Percentiles rank a stretch among this genome's conserved stretches.
phyloP scores from a whole-genome alignment of 1,140 invertebrate genomes.

The Megalonaias nervosa region DNA sequence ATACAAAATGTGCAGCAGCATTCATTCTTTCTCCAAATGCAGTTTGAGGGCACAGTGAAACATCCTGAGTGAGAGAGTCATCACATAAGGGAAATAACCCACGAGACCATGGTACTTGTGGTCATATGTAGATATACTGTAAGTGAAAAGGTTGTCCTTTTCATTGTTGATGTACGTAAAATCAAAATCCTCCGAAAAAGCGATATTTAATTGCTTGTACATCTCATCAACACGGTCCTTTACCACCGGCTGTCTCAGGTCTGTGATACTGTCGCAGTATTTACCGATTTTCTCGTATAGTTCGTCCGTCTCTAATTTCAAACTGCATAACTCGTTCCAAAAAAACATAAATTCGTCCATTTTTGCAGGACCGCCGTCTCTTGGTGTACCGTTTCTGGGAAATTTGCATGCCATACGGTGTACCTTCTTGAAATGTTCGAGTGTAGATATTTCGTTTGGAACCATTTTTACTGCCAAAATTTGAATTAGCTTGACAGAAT shows the following conservation, averaged over 20 bases:
- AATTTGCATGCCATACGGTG: slow-evolving; percentile 35
- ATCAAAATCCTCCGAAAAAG: slow-evolving; percentile 44
- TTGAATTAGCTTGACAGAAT: slow-evolving; percentile 46
- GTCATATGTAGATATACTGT: slow-evolving; percentile 48
- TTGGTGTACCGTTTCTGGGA: slow-evolving; percentile 38
- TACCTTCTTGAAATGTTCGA: slow-evolving; percentile 43
- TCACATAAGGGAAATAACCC: slow-evolving; percentile 51
- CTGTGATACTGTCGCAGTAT: slow-evolving; percentile 50
- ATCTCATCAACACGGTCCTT: slow-evolving; percentile 48
- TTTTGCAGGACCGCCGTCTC: slow-evolving; percentile 23
- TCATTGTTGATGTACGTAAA: slow-evolving; percentile 52
- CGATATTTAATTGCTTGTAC: slow-evolving; percentile 32
- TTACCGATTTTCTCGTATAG: slow-evolving; percentile 43
- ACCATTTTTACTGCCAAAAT: slow-evolving; percentile 40
- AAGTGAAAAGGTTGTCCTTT: slow-evolving; percentile 57
- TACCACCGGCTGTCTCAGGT: slow-evolving; percentile 46
- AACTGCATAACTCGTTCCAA: slow-evolving; percentile 40
- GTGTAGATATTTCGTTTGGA: slow-evolving; percentile 28
- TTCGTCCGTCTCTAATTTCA: slow-evolving; percentile 47
- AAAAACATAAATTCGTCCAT: slow-evolving; percentile 49
- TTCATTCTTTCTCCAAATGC: slow-evolving; percentile 58
- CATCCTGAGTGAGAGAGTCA: slow-evolving; percentile 44
- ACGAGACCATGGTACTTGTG: slow-evolving; percentile 52
- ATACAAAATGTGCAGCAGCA: too few species aligned
- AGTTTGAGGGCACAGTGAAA: slow-evolving; percentile 50